Conservation (phyloP, 2,888 invertebrate species). For the Drosophila mercatorum region DNA sequence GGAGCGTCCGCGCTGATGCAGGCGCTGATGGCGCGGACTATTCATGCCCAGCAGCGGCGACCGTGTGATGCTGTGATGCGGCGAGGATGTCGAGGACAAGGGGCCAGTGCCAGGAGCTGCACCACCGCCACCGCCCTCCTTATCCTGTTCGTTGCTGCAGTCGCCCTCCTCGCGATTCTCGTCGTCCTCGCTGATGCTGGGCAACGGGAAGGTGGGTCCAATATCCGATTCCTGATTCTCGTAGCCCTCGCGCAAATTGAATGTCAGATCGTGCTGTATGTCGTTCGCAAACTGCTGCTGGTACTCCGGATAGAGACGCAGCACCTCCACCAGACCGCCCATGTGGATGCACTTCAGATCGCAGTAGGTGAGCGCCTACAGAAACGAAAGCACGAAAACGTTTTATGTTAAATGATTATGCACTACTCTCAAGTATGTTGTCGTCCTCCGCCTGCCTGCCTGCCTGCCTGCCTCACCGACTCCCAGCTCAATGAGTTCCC, state of each 20-base stretch:
- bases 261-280: constrained; percentile 97
- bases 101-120: constrained; percentile 88
- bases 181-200: constrained; percentile 98
- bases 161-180: constrained; percentile 92
- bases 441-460: not conserved
- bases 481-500: constrained; percentile 3
- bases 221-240: constrained; percentile 89
- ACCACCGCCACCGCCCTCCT: constrained; percentile 90
- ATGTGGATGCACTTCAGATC: constrained; percentile 97
- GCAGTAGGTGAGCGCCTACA: constrained; percentile 95
- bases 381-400: constrained; percentile 17
- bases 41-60: constrained; percentile 80
- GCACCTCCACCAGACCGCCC: constrained; percentile 94
- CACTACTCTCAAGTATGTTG: constrained; percentile 23
- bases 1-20: constrained; percentile 85
- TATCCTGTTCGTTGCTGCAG: constrained; percentile 97
- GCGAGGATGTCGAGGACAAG: constrained; percentile 85
- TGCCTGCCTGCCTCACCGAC: not conserved
- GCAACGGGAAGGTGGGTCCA: constrained; percentile 87
- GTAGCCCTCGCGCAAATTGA: constrained; percentile 96
- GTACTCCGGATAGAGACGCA: constrained; percentile 96
- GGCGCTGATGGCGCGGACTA: constrained; percentile 79
- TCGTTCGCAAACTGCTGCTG: constrained; percentile 97
- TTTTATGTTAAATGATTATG: constrained; percentile 60
- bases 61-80: constrained; percentile 81